These are phyloP conservation scores for Rousettus madagascariensis DNA, from an alignment of 2,797 vertebrate species.

Conservation along the genomic window DNA sequence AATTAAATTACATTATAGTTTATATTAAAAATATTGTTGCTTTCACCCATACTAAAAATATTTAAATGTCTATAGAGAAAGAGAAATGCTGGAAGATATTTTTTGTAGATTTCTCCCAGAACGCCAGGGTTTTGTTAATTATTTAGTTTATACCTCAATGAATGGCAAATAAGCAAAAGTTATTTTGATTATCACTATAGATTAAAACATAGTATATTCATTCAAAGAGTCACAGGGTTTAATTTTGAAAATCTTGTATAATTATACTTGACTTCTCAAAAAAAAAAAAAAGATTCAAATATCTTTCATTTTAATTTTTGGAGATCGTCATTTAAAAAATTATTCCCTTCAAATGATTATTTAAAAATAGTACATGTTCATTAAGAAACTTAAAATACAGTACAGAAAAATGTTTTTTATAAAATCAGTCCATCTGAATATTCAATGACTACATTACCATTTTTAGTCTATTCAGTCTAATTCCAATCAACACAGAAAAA, in stretches of 20 bases:
- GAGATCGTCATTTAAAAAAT: neutral
- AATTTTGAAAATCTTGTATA: neutral
- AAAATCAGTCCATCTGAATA: neutral
- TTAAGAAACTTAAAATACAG: neutral
- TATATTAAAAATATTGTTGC: neutral
- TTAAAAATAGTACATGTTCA: neutral
- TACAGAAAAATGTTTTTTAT: neutral
- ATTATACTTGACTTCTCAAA: neutral
- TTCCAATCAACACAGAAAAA: constrained; percentile 42
- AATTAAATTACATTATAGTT: neutral
- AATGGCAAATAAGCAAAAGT: neutral
- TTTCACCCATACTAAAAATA: neutral
- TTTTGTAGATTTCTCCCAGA: neutral
- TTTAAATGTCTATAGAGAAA: neutral
- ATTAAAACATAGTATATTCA: constrained; percentile 11
- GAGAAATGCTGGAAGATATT: neutral
- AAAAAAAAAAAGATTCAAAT: neutral
- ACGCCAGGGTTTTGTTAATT: neutral
- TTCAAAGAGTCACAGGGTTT: neutral
- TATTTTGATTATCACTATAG: neutral
- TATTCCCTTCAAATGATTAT: neutral
- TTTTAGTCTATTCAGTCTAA: constrained; percentile 21
- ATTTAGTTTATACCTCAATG: constrained; percentile 31
- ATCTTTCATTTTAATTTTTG: neutral
- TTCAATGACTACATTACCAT: neutral